These are phyloP conservation scores for Amblyteles armatorius DNA, from an alignment of 2,888 invertebrate genomes.

Conservation along the genomic window DNA sequence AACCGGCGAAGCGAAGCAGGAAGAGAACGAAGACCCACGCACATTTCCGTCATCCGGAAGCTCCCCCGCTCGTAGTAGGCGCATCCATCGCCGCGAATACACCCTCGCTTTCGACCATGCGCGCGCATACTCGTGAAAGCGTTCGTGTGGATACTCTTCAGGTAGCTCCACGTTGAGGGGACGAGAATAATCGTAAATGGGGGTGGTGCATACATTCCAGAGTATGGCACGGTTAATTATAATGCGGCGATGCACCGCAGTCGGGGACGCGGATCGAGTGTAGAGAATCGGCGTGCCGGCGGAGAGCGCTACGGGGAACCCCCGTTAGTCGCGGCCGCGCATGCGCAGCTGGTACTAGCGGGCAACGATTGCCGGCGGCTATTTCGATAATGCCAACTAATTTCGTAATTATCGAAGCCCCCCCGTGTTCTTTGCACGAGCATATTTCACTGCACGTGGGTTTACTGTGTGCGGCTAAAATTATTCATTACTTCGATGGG, in stretches of 20 bases:
- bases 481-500: conserved; percentile 34
- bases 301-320: conserved; percentile 36
- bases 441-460: not conserved
- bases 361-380: conserved; percentile 76
- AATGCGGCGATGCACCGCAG: conserved; percentile 70
- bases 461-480: not conserved
- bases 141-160: too few species aligned
- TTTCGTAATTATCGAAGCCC: conserved; percentile 59
- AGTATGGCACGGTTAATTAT: conserved; percentile 73
- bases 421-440: not conserved
- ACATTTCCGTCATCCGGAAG: conserved; percentile 58
- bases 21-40: conserved; percentile 69
- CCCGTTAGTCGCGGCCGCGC: conserved; percentile 25
- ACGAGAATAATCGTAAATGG: conserved; percentile 62
- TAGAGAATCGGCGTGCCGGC: conserved; percentile 7
- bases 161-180: not conserved
- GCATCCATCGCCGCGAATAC: conserved; percentile 37
- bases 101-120: conserved; percentile 48
- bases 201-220: conserved; percentile 68
- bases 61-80: conserved; percentile 39
- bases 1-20: conserved; percentile 67
- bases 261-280: conserved; percentile 23
- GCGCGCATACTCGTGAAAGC: not conserved
- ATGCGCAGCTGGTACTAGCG: conserved; percentile 75
- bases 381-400: conserved; percentile 78